These are phyloP conservation scores for Pseudomyrmex flavicornis DNA, from an alignment of 1,140 invertebrate genomes.

Conservation along the genomic window DNA sequence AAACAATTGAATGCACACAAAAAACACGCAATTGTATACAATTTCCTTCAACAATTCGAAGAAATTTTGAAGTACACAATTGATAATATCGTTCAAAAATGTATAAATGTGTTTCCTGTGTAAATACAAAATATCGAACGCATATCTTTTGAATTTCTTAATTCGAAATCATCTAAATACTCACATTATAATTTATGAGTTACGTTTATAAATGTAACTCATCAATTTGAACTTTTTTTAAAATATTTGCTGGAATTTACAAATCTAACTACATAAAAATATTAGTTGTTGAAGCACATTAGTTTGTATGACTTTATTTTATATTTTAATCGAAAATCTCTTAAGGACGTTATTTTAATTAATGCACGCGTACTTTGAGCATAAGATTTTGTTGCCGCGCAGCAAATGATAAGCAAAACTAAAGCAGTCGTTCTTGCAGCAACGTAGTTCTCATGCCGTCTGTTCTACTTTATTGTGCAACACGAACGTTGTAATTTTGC, in stretches of 20 bases:
- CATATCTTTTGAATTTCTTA: neutral
- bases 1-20: slow-evolving; percentile 51
- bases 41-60: slow-evolving; percentile 64
- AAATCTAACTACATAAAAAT: neutral
- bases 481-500: slow-evolving; percentile 70
- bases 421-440: slow-evolving; percentile 55
- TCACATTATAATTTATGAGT: neutral
- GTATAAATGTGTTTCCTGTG: slow-evolving; percentile 31
- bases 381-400: slow-evolving; percentile 54
- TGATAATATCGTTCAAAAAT: slow-evolving; percentile 29
- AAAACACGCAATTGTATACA: slow-evolving; percentile 29
- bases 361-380: slow-evolving; percentile 2
- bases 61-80: slow-evolving; percentile 44
- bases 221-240: neutral
- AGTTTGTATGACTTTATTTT: no score
- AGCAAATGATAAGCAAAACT: slow-evolving; percentile 69
- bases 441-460: slow-evolving; percentile 64
- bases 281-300: no score
- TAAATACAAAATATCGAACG: neutral
- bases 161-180: neutral
- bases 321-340: neutral
- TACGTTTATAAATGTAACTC: neutral
- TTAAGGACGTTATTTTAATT: slow-evolving; percentile 42
- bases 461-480: slow-evolving; percentile 71
- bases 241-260: neutral